phyloP scores from a whole-genome alignment of 2,113 vertebrate species.

The Pituophis catenifer region DNA sequence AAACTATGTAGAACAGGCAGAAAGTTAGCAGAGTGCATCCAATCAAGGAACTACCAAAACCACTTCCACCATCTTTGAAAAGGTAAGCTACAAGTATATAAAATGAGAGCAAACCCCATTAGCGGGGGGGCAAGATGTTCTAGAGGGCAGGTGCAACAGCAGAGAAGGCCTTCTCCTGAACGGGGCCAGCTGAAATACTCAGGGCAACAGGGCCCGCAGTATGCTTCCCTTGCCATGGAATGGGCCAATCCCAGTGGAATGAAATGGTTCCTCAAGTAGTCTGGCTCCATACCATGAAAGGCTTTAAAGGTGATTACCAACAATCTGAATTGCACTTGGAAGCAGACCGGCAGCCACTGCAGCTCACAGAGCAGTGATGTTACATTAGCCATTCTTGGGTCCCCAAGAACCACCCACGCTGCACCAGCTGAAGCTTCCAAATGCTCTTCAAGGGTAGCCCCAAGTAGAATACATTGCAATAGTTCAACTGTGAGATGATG shows the following conservation, averaged over 20 bases:
- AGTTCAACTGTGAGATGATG: not conserved
- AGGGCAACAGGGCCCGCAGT: not conserved
- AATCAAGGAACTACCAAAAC: not conserved
- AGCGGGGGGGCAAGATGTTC: not conserved
- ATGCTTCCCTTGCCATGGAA: not conserved
- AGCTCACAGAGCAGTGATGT: not conserved
- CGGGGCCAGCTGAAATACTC: not conserved
- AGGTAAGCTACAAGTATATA: not conserved
- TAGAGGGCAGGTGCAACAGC: not conserved
- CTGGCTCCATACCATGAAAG: not conserved
- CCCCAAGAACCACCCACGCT: not conserved
- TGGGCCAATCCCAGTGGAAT: not conserved
- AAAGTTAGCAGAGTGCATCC: not conserved
- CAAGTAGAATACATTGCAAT: not conserved
- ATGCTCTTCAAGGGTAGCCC: not conserved
- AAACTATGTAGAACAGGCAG: not conserved
- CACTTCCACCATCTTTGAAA: not conserved
- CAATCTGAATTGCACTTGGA: not conserved
- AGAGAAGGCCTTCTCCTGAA: not conserved
- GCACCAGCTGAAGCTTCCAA: not conserved
- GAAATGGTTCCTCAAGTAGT: not conserved
- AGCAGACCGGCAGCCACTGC: not conserved
- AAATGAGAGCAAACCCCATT: not conserved
- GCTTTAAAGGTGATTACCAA: not conserved
- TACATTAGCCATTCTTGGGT: not conserved